Evolutionary conservation across 2,113 vertebrate genomes (phyloP).

Genomic region (Daubentonia madagascariensis): DNA sequence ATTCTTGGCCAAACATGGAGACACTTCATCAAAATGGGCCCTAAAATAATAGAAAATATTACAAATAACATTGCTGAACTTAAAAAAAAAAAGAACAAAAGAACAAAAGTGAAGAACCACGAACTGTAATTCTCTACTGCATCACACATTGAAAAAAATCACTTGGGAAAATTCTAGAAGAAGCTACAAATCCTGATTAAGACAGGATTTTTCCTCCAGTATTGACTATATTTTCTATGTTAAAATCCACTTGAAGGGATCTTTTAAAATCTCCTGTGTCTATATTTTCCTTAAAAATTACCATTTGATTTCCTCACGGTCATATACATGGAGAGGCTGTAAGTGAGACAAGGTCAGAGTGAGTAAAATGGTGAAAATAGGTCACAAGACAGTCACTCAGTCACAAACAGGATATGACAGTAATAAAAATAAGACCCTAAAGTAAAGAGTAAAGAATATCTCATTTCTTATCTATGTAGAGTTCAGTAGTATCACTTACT

Average conservation of each 20-base stretch:
- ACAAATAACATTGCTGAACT: background rate
- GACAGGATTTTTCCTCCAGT: background rate
- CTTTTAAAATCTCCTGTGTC: background rate
- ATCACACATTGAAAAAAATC: background rate
- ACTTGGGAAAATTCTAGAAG: background rate
- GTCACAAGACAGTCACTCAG: background rate
- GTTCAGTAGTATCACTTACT: constrained; percentile 1
- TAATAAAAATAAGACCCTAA: background rate
- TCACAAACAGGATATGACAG: background rate
- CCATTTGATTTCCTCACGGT: background rate
- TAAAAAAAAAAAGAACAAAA: background rate
- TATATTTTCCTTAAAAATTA: background rate
- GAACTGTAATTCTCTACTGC: background rate
- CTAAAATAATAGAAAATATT: constrained; percentile 16
- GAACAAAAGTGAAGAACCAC: background rate
- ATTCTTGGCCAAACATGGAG: constrained; percentile 30
- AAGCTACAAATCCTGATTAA: background rate
- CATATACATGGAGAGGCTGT: background rate
- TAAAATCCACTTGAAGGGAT: background rate
- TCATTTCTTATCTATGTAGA: background rate
- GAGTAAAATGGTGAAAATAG: background rate
- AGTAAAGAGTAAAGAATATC: background rate
- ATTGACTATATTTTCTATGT: background rate
- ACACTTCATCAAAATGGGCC: background rate
- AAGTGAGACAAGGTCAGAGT: background rate